phyloP scores from a whole-genome alignment of 2,888 invertebrate genomes.

The Cantharis flavilabris region DNA sequence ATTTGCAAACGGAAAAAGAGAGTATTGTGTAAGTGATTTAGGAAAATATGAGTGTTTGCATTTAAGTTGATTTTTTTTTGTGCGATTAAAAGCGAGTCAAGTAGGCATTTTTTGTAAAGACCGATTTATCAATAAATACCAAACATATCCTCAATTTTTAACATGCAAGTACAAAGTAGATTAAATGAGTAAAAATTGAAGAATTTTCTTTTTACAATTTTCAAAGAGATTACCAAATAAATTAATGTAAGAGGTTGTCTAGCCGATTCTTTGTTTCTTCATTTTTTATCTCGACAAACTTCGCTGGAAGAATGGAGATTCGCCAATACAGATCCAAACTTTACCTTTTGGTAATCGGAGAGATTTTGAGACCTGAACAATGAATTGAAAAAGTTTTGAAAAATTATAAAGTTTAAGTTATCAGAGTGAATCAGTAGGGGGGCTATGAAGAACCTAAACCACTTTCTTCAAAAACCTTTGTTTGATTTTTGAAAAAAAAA shows the following conservation, averaged over 20 bases:
- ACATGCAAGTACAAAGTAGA: not conserved
- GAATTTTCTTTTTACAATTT: not conserved
- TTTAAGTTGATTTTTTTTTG: not conserved
- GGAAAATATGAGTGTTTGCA: not conserved
- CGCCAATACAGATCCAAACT: no score
- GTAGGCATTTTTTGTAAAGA: not conserved
- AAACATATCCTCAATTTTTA: conserved; percentile 1
- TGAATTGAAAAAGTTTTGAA: no score
- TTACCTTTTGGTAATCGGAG: no score
- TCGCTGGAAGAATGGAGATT: no score
- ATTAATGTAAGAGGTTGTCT: not conserved
- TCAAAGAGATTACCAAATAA: not conserved
- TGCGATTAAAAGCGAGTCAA: not conserved
- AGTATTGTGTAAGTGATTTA: conserved; percentile 59
- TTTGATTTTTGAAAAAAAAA: no score
- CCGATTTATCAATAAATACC: not conserved
- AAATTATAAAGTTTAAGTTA: no score
- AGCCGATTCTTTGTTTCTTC: not conserved
- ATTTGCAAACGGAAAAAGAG: conserved; percentile 62
- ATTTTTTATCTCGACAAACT: no score
- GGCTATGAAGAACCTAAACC: no score
- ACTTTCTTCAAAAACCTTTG: no score
- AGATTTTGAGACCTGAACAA: no score
- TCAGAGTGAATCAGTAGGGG: no score
- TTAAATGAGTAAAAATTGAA: not conserved